Conservation (phyloP, 2,113 vertebrate species). For the Ariopsis seemanni region DNA sequence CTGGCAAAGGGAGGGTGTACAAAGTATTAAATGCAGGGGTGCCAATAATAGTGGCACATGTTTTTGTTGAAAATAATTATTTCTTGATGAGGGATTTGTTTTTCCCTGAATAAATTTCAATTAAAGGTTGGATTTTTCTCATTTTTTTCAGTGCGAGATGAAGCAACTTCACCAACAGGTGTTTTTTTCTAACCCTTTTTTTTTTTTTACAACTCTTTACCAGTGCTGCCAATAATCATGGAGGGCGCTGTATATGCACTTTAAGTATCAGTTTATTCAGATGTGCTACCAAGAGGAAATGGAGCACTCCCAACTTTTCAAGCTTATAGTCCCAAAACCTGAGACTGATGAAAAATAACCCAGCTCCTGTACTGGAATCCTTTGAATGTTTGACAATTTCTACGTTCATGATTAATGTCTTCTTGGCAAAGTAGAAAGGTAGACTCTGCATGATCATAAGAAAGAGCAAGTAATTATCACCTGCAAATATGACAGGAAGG, state of each 20-base stretch:
- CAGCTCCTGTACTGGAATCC: not conserved
- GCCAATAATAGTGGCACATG: no score
- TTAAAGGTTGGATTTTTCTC: no score
- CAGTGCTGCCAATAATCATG: no score
- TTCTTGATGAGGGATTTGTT: no score
- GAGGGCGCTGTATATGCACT: not conserved
- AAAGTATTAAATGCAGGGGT: no score
- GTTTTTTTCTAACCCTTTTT: no score
- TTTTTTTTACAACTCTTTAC: no score
- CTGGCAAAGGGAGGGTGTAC: no score
- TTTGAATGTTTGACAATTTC: not conserved
- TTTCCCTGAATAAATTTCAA: no score
- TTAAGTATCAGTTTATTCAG: not conserved
- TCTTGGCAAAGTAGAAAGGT: slow-evolving; percentile 9
- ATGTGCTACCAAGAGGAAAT: not conserved
- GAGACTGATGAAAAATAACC: not conserved
- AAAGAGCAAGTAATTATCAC: not conserved
- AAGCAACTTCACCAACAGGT: no score
- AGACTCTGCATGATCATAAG: slow-evolving; percentile 12
- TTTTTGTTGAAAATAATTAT: no score
- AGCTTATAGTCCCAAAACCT: not conserved
- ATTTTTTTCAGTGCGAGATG: no score
- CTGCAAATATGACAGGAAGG: slow-evolving; percentile 16
- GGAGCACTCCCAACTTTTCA: not conserved
- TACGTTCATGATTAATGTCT: slow-evolving; percentile 9